Percentiles rank a stretch among this genome's conserved stretches.
Evolutionary conservation across 2,113 vertebrate genomes (phyloP).

Genomic region (Percina caprodes): DNA sequence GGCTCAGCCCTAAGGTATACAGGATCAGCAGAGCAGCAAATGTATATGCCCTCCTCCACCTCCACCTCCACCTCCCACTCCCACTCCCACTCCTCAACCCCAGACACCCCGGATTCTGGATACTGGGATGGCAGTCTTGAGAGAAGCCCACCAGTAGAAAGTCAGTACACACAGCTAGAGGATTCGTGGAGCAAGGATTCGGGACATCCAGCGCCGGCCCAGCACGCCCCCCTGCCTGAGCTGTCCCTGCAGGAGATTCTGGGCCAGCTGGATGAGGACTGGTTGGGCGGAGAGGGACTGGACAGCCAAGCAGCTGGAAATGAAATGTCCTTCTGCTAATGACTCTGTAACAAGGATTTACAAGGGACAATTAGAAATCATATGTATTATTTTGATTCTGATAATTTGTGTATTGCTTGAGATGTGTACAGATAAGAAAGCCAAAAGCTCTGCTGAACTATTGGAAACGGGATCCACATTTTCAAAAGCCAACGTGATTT

Average conservation of each 20-base stretch:
- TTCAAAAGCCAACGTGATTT: background rate
- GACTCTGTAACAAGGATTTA: background rate
- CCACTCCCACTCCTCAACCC: slow-evolving; percentile 64
- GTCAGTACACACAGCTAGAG: slow-evolving; percentile 50
- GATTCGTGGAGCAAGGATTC: slow-evolving; percentile 54
- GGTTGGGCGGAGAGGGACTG: slow-evolving; percentile 64
- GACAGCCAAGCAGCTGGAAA: slow-evolving; percentile 19
- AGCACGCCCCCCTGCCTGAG: slow-evolving; percentile 69
- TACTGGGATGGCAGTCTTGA: slow-evolving; percentile 71
- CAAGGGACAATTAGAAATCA: slow-evolving; percentile 37
- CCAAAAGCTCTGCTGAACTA: background rate
- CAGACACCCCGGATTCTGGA: slow-evolving; percentile 75
- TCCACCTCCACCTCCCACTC: too few species aligned
- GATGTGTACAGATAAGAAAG: background rate
- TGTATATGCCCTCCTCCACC: slow-evolving; percentile 13
- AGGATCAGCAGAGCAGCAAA: slow-evolving; percentile 55
- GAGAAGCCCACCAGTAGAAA: slow-evolving; percentile 33
- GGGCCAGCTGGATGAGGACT: slow-evolving; percentile 76
- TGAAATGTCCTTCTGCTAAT: slow-evolving; percentile 52
- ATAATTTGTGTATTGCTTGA: background rate
- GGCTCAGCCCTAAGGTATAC: slow-evolving; percentile 45
- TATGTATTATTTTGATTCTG: slow-evolving; percentile 35
- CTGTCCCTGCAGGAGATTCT: slow-evolving; percentile 82
- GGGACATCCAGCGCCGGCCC: background rate
- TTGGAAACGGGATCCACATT: background rate